These are phyloP conservation scores for Pipistrellus pygmaeus DNA, from an alignment of 2,797 vertebrate species.

Conservation along the genomic window DNA sequence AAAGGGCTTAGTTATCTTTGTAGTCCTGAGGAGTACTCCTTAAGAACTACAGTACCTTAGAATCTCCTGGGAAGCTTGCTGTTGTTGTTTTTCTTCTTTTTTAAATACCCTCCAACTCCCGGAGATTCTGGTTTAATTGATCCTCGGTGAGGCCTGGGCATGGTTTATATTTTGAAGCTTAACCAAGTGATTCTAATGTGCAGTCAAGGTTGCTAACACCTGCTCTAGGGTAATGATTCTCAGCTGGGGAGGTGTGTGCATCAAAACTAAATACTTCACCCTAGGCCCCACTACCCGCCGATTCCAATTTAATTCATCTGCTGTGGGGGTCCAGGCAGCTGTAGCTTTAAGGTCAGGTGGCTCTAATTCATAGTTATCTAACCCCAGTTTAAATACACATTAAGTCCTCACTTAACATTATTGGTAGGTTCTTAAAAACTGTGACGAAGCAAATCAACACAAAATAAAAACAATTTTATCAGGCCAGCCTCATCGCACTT, in stretches of 20 bases:
- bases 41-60: neutral
- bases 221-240: conserved; percentile 79
- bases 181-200: conserved; percentile 80
- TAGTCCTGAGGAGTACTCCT: conserved; percentile 15
- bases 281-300: conserved; percentile 61
- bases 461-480: neutral
- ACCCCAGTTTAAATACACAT: conserved; percentile 40
- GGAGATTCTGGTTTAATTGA: conserved; percentile 73
- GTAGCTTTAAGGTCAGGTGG: conserved; percentile 69
- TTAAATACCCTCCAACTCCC: conserved; percentile 35
- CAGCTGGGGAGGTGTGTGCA: conserved; percentile 46
- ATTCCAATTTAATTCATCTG: conserved; percentile 74
- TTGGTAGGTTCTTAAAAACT: neutral
- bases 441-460: neutral
- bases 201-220: conserved; percentile 77
- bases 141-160: conserved; percentile 9
- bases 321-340: conserved; percentile 65
- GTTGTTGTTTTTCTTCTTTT: conserved; percentile 50
- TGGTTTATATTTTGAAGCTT: conserved; percentile 77
- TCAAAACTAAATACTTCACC: conserved; percentile 64
- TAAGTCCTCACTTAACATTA: neutral
- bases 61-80: conserved; percentile 18
- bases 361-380: conserved; percentile 66
- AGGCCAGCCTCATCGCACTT: neutral
- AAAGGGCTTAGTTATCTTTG: neutral